Conservation (phyloP, 2,113 vertebrate species). For the Microcebus tavaratra region DNA sequence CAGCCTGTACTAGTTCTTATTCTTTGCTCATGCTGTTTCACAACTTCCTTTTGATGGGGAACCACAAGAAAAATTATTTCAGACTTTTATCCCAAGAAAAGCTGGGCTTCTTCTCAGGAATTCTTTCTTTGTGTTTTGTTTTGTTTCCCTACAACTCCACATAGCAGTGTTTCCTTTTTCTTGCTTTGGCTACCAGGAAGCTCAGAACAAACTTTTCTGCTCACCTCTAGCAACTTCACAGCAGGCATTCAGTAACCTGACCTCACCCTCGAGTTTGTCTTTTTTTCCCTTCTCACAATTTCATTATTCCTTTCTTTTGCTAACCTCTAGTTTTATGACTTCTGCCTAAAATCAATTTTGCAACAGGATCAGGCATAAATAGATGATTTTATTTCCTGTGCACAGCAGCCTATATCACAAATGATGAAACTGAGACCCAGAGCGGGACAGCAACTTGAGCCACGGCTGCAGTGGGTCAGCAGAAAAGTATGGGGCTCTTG, state of each 20-base stretch:
- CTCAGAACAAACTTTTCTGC: background rate
- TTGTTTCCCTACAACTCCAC: background rate
- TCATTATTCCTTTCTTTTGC: background rate
- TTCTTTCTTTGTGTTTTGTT: background rate
- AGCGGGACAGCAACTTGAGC: background rate
- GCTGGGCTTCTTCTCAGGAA: background rate
- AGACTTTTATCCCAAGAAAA: constrained; percentile 25
- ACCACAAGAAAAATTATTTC: background rate
- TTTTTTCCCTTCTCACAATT: background rate
- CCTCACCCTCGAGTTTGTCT: background rate
- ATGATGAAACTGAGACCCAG: background rate
- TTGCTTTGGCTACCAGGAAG: background rate
- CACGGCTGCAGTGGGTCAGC: background rate
- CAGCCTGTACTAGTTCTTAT: background rate
- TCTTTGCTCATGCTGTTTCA: background rate
- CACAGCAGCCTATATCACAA: background rate
- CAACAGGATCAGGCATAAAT: background rate
- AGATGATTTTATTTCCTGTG: background rate
- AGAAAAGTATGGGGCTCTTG: background rate
- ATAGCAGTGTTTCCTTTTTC: background rate
- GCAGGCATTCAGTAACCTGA: background rate
- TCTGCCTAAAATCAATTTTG: background rate
- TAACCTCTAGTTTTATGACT: background rate
- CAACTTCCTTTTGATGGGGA: background rate
- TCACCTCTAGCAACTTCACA: background rate